Evolutionary conservation across 2,888 invertebrate genomes (phyloP), one percentile per base, ranked within the genome.

Genomic region (Cremastobaeus sp.): DNA sequence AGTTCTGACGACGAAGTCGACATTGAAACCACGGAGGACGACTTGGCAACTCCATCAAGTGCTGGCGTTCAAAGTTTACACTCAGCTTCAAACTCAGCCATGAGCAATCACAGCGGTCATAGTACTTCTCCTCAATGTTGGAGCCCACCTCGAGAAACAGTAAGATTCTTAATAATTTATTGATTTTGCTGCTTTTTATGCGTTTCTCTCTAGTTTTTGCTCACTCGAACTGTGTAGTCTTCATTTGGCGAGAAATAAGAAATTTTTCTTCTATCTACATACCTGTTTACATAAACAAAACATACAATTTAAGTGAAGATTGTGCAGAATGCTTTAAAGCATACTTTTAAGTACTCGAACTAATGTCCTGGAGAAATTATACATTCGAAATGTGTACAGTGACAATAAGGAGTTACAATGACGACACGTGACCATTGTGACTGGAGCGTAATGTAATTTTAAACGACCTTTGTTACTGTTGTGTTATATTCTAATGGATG

Each of bases 1-100:
- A 93, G 93, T 79, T 94, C 94, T 71, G 94, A 95, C 80, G 95
- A 94, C 85, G 92, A 93, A 77, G 95, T 96, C 8, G 96, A 96
- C 83, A 95, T 96, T 77, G 96, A 96, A 85, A 95, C 95, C 6
- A 95, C 95, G 0, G 95, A 94, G 81, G 95, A 95, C 77, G 94
- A 93, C 71, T 82, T 86, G n/a, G 87, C 88, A 20, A 77, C 84
- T 2, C 77, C 82, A 18, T 68, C 80, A 14, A 81, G 78, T 59
- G 77, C 79, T 15, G 78, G 78, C 0, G 45, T 80, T 9, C 79
- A 81, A 17, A 82, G 81, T 76, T 77, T 82, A 25, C 81, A 81
- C 45, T 79, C 80, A 3, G 72, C 81, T 6, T 79, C 82, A 11
- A 82, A 82, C 60, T 83, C 83, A n/a, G 79, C 81, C 15, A 79